These are phyloP conservation scores for Poecilus cupreus DNA, from an alignment of 2,888 invertebrate genomes.

Conservation along the genomic window DNA sequence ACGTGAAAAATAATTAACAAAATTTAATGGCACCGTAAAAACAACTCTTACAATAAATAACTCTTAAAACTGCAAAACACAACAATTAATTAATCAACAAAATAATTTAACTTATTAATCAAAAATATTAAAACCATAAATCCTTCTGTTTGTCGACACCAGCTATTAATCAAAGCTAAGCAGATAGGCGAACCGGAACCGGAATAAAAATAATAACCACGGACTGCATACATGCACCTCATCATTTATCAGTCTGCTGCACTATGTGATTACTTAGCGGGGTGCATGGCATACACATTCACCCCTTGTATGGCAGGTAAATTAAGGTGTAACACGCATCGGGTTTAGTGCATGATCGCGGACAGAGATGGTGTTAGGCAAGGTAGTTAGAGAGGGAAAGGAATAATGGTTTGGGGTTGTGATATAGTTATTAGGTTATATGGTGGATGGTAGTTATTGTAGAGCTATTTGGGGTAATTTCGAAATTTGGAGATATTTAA, in stretches of 20 bases:
- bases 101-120: background rate
- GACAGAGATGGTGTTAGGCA: background rate
- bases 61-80: background rate
- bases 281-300: background rate
- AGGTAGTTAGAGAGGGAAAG: background rate
- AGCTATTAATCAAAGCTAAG: background rate
- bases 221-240: background rate
- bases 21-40: no score
- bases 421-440: background rate
- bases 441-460: background rate
- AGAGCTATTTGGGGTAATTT: no score
- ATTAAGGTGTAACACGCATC: background rate
- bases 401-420: background rate
- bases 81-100: background rate
- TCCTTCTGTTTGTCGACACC: background rate
- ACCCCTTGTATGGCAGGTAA: background rate
- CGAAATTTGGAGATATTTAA: no score
- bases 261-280: background rate
- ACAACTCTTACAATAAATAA: background rate
- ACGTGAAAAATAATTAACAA: no score
- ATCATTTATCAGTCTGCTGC: background rate
- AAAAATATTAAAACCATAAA: background rate
- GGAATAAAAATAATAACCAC: background rate
- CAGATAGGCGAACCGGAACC: background rate
- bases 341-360: background rate